Evolutionary conservation across 2,797 vertebrate genomes (phyloP), one percentile per base, ranked within the genome.

Genomic region (Argyrosomus regius): DNA sequence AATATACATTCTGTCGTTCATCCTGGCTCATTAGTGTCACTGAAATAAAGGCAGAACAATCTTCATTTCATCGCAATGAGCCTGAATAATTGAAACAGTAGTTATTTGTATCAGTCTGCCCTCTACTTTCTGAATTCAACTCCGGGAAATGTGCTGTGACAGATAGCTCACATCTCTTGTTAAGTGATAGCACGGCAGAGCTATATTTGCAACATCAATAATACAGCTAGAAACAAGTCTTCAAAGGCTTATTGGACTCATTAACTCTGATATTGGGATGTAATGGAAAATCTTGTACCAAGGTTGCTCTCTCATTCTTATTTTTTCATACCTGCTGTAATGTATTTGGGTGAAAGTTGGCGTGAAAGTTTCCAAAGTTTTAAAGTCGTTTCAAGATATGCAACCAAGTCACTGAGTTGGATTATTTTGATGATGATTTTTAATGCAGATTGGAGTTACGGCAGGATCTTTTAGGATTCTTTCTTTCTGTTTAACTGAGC

Each of bases 61-160:
- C 75, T 43, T 86, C 81, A 89, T 84, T 91, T 79, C 80, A 52
- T 64, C 1, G 0, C 65, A 73, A 87, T 82, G 84, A 71, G 1
- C 0, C 45, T 86, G 41, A 83, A 76, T 91, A 88, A 92, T 84
- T 81, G 48, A 68, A 78, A 54, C 76, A 61, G 80, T 54, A n/a
- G 63, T 93, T 49, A 92, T 93, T 91, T 89, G 80, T 92, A 87
- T 92, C 87, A 93, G 86, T 95, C 78, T 79, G 61, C 54, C 65
- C 73, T 84, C 68, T 24, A 48, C 68, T 78, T 87, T 84, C 78
- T 89, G 79, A 82, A 85, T 86, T 82, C 66, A 62, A 72, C 78
- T 69, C 61, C 43, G 58, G 72, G 83, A 91, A 81, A 93, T 86
- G 82, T 83, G 83, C 78, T 75, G 79, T 86, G 83, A 86, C 87